Percentiles rank a stretch among this genome's conserved stretches.
Evolutionary conservation across 1,140 invertebrate species (phyloP).

Genomic region (Popillia japonica): DNA sequence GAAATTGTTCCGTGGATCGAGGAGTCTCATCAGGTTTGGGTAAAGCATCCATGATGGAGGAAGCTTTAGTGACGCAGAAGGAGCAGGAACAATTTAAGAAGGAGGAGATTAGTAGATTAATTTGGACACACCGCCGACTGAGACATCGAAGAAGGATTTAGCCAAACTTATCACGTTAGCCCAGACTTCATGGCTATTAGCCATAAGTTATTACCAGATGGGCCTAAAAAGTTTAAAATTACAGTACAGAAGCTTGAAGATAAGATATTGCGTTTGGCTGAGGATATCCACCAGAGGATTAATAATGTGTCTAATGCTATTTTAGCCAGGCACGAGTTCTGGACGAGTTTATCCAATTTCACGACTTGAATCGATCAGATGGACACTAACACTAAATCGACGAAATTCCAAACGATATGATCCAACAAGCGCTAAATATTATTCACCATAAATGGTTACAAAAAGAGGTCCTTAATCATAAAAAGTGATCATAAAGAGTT

Average conservation of each 20-base stretch:
- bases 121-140: slow-evolving; percentile 71
- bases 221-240: slow-evolving; percentile 73
- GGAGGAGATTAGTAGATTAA: slow-evolving; percentile 73
- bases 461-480: slow-evolving; percentile 70
- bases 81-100: slow-evolving; percentile 73
- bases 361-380: slow-evolving; percentile 75
- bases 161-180: slow-evolving; percentile 78
- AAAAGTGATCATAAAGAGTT: slow-evolving; percentile 74
- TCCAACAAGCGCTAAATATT: slow-evolving; percentile 76
- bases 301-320: slow-evolving; percentile 83
- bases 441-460: slow-evolving; percentile 75
- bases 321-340: slow-evolving; percentile 83
- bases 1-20: slow-evolving; percentile 90
- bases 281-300: slow-evolving; percentile 75
- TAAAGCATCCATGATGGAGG: slow-evolving; percentile 78
- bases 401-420: slow-evolving; percentile 80
- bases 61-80: slow-evolving; percentile 79
- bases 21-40: slow-evolving; percentile 75
- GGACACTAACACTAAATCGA: slow-evolving; percentile 74
- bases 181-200: slow-evolving; percentile 82
- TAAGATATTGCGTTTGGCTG: slow-evolving; percentile 74
- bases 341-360: slow-evolving; percentile 81
- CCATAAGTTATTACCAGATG: slow-evolving; percentile 78
- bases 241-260: slow-evolving; percentile 77
- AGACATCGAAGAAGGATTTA: slow-evolving; percentile 77